Percentiles rank a stretch among this genome's conserved stretches.
Conservation (phyloP, 2,113 vertebrate genomes). For the Varanus komodoensis region DNA sequence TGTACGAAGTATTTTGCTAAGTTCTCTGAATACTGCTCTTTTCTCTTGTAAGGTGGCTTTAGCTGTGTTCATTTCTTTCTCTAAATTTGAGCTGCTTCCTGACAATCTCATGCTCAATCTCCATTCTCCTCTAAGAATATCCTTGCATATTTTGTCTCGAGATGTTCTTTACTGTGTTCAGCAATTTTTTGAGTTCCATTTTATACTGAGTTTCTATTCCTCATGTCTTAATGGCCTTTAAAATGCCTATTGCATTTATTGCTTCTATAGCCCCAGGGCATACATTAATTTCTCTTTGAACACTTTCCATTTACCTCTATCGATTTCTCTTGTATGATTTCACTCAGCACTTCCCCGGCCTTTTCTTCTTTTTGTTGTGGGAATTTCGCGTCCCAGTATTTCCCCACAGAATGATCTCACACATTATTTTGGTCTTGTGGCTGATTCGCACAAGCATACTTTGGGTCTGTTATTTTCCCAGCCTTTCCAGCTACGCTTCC, state of each 20-base stretch:
- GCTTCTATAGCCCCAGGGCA: slow-evolving; percentile 51
- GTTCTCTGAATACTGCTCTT: background rate
- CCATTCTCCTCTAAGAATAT: background rate
- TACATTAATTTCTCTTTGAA: slow-evolving; percentile 65
- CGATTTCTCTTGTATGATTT: slow-evolving; percentile 63
- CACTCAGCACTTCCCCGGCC: slow-evolving; percentile 42
- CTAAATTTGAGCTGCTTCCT: background rate
- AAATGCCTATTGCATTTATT: slow-evolving; percentile 38
- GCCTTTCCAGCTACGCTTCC: background rate
- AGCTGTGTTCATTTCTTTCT: background rate
- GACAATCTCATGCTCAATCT: background rate
- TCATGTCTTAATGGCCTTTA: slow-evolving; percentile 36
- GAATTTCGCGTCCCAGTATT: slow-evolving; percentile 59
- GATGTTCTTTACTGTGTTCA: background rate
- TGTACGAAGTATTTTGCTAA: slow-evolving; percentile 9
- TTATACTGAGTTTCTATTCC: slow-evolving; percentile 22
- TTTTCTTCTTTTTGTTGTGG: slow-evolving; percentile 50
- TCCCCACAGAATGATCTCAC: slow-evolving; percentile 57
- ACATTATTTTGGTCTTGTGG: background rate
- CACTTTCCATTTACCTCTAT: slow-evolving; percentile 62
- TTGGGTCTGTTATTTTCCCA: background rate
- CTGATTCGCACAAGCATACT: background rate
- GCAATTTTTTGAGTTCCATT: background rate
- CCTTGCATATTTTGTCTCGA: background rate
- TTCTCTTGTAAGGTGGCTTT: background rate